Evolutionary conservation across 2,888 invertebrate genomes (phyloP).

Genomic region (Abrostola tripartita): DNA sequence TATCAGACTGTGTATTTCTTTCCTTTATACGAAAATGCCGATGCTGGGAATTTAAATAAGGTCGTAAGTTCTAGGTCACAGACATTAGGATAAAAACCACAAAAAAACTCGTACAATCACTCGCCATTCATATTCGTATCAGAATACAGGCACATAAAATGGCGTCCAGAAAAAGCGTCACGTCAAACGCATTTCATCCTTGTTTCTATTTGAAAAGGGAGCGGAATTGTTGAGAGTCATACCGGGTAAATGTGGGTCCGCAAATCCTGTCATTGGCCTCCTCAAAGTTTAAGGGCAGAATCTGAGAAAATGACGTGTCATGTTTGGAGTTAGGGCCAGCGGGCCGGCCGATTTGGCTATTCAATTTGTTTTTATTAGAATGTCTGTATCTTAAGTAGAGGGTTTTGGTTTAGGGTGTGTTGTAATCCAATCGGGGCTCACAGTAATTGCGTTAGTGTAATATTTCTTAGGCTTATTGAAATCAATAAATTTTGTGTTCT

Average conservation of each 20-base stretch:
- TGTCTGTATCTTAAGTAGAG: conserved; percentile 27
- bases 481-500: not conserved
- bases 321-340: conserved; percentile 40
- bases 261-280: conserved; percentile 76
- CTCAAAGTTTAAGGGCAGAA: conserved; percentile 72
- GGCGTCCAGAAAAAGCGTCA: conserved; percentile 18
- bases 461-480: not conserved
- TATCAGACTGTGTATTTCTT: no score
- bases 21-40: no score
- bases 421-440: conserved; percentile 7
- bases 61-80: no score
- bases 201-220: conserved; percentile 79
- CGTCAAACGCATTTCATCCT: conserved; percentile 70
- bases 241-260: conserved; percentile 74
- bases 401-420: conserved; percentile 17
- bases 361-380: conserved; percentile 59
- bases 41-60: no score
- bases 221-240: conserved; percentile 79
- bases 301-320: conserved; percentile 63
- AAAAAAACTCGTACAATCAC: conserved; percentile 8
- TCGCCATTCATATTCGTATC: conserved; percentile 25
- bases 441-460: conserved; percentile 6
- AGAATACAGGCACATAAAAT: conserved; percentile 13
- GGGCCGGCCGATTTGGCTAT: conserved; percentile 35
- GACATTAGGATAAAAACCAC: no score